Percentiles rank a stretch among this genome's conserved stretches.
Conservation (phyloP, 2,113 vertebrate genomes). For the Notarius lentiginosus region DNA sequence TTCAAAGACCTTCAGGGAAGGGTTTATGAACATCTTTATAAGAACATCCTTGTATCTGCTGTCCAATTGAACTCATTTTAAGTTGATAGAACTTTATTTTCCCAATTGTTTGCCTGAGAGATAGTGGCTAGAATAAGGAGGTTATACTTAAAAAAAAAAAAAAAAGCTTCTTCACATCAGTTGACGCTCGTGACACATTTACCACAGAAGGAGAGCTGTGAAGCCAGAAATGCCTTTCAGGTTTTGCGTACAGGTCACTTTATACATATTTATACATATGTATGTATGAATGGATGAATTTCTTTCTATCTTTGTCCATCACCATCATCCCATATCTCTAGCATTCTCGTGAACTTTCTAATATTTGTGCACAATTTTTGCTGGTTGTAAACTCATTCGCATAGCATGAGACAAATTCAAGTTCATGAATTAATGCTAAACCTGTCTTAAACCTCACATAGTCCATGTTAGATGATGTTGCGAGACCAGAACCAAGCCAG, state of each 20-base stretch:
- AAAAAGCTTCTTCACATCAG: neutral
- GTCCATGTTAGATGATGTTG: no score
- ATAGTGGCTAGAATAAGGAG: slow-evolving; percentile 28
- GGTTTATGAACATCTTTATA: neutral
- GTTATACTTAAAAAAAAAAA: neutral
- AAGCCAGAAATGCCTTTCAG: slow-evolving; percentile 5
- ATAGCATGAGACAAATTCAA: neutral
- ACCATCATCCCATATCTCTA: neutral
- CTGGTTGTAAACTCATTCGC: neutral
- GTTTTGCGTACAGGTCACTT: neutral
- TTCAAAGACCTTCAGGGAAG: neutral
- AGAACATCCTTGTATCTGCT: neutral
- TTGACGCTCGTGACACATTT: slow-evolving; percentile 13
- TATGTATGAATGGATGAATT: neutral
- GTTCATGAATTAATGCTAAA: neutral
- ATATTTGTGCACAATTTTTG: neutral
- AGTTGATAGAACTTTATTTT: neutral
- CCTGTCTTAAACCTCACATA: neutral
- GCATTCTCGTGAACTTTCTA: neutral
- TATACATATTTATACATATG: neutral
- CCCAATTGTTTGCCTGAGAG: neutral
- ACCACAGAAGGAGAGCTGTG: slow-evolving; percentile 3
- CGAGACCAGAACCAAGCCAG: neutral
- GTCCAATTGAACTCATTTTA: neutral
- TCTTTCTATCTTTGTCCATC: neutral